A percentile compares a stretch with the other conserved stretches of the same genome.
phyloP scores from a whole-genome alignment of 2,797 vertebrate species.

The Mormyrops attenuatus region DNA sequence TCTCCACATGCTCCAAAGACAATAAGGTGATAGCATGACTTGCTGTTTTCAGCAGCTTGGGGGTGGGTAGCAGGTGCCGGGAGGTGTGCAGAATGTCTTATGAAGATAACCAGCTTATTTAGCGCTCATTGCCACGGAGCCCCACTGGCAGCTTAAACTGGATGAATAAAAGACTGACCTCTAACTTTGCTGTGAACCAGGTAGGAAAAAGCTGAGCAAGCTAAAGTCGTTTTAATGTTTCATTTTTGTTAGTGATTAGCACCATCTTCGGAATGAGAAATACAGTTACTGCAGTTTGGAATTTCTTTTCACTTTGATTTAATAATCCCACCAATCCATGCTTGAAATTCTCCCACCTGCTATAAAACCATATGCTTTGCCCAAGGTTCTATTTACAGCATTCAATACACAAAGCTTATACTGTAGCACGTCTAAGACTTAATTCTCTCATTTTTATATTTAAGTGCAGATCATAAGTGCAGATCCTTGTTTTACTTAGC shows the following conservation, averaged over 20 bases:
- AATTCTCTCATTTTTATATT: background rate
- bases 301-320: background rate
- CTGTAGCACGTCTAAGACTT: background rate
- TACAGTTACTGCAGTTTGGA: background rate
- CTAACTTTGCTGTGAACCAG: constrained; percentile 15
- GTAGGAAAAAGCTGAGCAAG: constrained; percentile 2
- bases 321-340: background rate
- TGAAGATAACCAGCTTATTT: constrained; percentile 36
- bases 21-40: background rate
- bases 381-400: background rate
- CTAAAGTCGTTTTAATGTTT: background rate
- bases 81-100: background rate
- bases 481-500: background rate
- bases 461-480: background rate
- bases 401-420: background rate
- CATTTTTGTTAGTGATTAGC: background rate
- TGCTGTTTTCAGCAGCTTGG: background rate
- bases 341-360: background rate
- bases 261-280: background rate
- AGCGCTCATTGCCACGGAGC: constrained; percentile 22
- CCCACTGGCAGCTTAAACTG: background rate
- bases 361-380: background rate
- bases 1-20: background rate
- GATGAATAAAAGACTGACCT: constrained; percentile 9
- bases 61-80: background rate